phyloP scores from a whole-genome alignment of 1,140 invertebrate genomes.

The Microplitis demolitor region DNA sequence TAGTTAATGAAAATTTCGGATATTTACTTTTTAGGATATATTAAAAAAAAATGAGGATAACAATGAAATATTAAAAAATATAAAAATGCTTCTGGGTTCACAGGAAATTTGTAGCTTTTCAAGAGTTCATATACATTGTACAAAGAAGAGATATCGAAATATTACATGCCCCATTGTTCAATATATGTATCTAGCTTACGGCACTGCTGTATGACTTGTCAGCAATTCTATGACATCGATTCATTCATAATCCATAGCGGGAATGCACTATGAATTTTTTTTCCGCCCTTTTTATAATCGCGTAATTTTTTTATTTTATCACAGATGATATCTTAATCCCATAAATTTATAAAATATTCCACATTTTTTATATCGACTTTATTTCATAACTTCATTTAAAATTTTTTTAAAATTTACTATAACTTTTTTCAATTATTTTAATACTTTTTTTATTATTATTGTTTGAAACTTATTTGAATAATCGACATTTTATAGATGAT shows the following conservation, averaged over 20 bases:
- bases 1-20: no score
- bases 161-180: not conserved
- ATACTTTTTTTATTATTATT: not conserved
- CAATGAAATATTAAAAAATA: no score
- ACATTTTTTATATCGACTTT: no score
- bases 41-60: no score
- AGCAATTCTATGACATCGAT: slow-evolving; percentile 14
- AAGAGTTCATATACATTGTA: not conserved
- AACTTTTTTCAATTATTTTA: not conserved
- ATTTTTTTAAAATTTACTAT: no score
- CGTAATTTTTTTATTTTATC: not conserved
- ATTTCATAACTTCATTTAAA: no score
- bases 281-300: not conserved
- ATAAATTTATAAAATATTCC: no score
- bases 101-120: not conserved
- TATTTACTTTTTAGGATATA: no score
- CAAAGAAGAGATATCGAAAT: not conserved
- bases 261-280: not conserved
- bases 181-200: slow-evolving; percentile 8
- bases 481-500: slow-evolving; percentile 10
- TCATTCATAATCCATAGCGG: slow-evolving; percentile 3
- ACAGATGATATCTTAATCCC: not conserved
- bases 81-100: not conserved
- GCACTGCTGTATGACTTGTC: slow-evolving; percentile 1
- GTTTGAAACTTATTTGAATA: not conserved